These are phyloP conservation scores for Hydrophis major DNA, from an alignment of 2,797 vertebrate species.

Conservation along the genomic window DNA sequence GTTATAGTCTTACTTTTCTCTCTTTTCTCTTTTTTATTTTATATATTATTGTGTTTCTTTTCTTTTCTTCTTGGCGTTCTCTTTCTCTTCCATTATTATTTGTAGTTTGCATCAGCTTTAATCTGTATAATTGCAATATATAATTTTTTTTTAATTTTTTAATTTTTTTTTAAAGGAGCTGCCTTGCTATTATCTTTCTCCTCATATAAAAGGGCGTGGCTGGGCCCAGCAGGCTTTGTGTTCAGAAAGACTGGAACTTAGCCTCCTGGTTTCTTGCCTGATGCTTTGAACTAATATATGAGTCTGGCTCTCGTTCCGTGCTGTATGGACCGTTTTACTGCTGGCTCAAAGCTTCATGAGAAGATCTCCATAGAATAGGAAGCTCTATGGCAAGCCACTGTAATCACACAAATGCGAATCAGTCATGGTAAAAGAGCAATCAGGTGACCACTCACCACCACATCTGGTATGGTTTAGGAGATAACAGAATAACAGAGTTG, in stretches of 20 bases:
- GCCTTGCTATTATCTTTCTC: background rate
- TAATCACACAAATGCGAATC: background rate
- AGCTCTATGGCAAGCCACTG: background rate
- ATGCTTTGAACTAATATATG: background rate
- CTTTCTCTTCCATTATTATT: background rate
- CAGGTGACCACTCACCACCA: background rate
- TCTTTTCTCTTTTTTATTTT: background rate
- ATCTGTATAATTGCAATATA: background rate
- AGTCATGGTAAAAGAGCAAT: background rate
- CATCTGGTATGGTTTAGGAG: background rate
- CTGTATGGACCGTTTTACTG: background rate
- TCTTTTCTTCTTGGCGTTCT: background rate
- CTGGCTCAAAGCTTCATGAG: background rate
- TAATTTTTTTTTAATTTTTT: background rate
- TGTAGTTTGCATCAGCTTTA: background rate
- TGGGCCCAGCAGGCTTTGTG: background rate
- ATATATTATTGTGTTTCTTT: background rate
- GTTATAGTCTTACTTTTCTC: too few species aligned
- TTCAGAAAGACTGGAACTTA: background rate
- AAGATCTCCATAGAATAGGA: background rate
- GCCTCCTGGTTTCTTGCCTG: background rate
- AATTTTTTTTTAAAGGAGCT: background rate
- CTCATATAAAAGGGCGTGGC: background rate
- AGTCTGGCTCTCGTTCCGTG: background rate
- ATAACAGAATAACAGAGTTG: background rate